Percentiles rank a stretch among this genome's conserved stretches.
phyloP scores from a whole-genome alignment of 2,888 invertebrate genomes.

The Dastarcus helophoroides region DNA sequence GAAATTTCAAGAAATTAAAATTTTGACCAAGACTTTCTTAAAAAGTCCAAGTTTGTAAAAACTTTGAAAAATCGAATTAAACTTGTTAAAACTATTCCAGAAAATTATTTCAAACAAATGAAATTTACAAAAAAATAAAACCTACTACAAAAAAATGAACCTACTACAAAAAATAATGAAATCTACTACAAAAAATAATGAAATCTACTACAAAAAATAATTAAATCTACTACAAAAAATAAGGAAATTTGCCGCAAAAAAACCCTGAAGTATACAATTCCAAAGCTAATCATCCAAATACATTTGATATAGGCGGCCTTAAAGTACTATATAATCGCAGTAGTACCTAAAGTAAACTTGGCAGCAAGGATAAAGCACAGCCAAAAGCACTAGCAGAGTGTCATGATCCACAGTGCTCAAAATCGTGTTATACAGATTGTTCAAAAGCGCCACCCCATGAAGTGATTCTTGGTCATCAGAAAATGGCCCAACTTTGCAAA shows the following conservation, averaged over 20 bases:
- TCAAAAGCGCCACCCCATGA: slow-evolving; percentile 49
- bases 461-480: slow-evolving; percentile 24
- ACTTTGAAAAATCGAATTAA: too few relatives aligned
- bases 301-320: slow-evolving; percentile 3
- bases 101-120: too few relatives aligned
- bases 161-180: background rate
- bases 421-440: slow-evolving; percentile 53
- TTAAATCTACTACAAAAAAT: slow-evolving; percentile 1
- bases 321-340: slow-evolving; percentile 4
- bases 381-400: slow-evolving; percentile 45
- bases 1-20: too few relatives aligned
- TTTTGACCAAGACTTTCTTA: too few relatives aligned
- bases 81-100: too few relatives aligned
- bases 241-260: slow-evolving; percentile 4
- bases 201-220: background rate
- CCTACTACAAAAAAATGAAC: too few relatives aligned
- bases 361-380: slow-evolving; percentile 32
- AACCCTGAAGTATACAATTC: too few relatives aligned
- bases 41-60: too few relatives aligned
- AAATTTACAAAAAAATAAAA: too few relatives aligned
- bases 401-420: slow-evolving; percentile 45
- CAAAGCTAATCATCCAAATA: slow-evolving; percentile 5
- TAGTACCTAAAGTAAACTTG: slow-evolving; percentile 33
- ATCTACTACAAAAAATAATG: background rate
- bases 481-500: slow-evolving; percentile 41